Percentiles rank a stretch among this genome's conserved stretches.
These are phyloP conservation scores for Trididemnum clinides DNA, from an alignment of 23 tunicate species.

Conservation along the genomic window DNA sequence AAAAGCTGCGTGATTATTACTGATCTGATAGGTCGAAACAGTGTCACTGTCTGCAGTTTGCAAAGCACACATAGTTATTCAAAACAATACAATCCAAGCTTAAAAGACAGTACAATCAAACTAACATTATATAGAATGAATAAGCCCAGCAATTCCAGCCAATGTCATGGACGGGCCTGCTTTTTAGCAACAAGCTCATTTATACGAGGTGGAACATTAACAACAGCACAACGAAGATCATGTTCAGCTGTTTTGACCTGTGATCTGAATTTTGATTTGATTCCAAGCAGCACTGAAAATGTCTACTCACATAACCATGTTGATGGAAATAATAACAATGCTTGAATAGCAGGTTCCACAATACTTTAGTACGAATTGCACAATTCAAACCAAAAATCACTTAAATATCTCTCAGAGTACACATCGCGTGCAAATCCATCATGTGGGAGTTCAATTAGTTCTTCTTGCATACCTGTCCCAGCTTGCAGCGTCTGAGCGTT, in stretches of 20 bases:
- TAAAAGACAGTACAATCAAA: too few relatives aligned
- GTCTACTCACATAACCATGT: conserved; percentile 19
- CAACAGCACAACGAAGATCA: conserved; percentile 30
- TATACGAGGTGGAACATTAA: background rate
- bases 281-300: conserved; percentile 27
- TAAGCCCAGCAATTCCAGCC: background rate
- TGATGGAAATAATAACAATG: conserved; percentile 5
- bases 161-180: background rate
- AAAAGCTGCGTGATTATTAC: too few relatives aligned
- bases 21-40: too few relatives aligned
- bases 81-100: background rate
- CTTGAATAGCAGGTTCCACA: conserved; percentile 30
- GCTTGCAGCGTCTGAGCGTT: conserved; percentile 41
- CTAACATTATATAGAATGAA: background rate
- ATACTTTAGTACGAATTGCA: conserved; percentile 23
- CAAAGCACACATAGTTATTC: background rate
- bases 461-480: conserved; percentile 31
- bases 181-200: background rate
- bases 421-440: conserved; percentile 17
- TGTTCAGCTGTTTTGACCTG: conserved; percentile 22
- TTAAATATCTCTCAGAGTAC: conserved; percentile 17
- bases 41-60: too few relatives aligned
- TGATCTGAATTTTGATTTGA: conserved; percentile 14
- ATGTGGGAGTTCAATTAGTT: conserved; percentile 24
- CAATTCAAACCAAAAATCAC: conserved; percentile 6